Evolutionary conservation across 2,888 invertebrate species (phyloP).

Genomic region (Cephalotes varians): DNA sequence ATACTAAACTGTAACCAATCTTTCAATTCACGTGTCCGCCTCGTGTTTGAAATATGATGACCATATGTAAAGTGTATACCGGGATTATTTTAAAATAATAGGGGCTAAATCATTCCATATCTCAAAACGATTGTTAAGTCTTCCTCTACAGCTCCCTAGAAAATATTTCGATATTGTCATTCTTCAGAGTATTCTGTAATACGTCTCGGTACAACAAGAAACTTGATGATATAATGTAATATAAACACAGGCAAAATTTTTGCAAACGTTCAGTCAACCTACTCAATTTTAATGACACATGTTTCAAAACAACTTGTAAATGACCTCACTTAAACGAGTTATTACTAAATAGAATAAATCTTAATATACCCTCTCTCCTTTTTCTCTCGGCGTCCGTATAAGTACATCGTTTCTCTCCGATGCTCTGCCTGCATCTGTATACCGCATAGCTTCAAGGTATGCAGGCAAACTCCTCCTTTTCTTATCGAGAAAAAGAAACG

Average conservation of each 20-base stretch:
- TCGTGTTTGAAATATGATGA: background rate
- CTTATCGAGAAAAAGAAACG: slow-evolving; percentile 67
- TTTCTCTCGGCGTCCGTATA: slow-evolving; percentile 53
- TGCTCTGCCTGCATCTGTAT: slow-evolving; percentile 60
- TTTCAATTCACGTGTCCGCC: slow-evolving; percentile 19
- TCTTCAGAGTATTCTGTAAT: background rate
- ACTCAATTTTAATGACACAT: background rate
- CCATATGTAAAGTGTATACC: background rate
- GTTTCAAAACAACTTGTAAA: background rate
- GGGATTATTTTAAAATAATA: background rate
- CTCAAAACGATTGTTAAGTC: background rate
- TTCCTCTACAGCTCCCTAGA: background rate
- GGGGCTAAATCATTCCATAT: background rate
- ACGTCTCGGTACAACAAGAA: background rate
- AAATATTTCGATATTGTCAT: background rate
- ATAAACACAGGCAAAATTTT: background rate
- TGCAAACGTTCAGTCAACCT: background rate
- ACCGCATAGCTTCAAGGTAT: slow-evolving; percentile 70
- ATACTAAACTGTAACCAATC: slow-evolving; percentile 44
- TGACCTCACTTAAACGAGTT: background rate
- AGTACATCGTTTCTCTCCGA: slow-evolving; percentile 61
- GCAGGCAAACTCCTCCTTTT: slow-evolving; percentile 72
- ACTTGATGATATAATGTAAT: background rate
- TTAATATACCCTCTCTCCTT: background rate
- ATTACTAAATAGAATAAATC: slow-evolving; percentile 17